Percentiles rank a stretch among this genome's conserved stretches.
Conservation (phyloP, 2,797 vertebrate species). For the Acipenser ruthenus region DNA sequence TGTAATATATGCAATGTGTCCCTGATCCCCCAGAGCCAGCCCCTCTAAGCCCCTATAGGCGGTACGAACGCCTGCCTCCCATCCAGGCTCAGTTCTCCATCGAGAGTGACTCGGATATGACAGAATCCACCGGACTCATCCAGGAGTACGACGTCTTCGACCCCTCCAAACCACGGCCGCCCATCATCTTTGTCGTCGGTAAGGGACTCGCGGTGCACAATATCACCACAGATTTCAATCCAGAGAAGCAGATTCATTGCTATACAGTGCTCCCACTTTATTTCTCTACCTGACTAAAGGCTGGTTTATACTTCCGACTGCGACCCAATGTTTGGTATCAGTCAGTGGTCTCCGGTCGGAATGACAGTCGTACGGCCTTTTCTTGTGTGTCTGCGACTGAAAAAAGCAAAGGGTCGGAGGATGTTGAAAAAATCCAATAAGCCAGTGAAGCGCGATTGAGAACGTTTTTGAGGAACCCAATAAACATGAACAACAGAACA, state of each 20-base stretch:
- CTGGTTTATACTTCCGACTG: no score
- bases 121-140: constrained; percentile 50
- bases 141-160: constrained; percentile 57
- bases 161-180: constrained; percentile 42
- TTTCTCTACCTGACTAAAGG: no score
- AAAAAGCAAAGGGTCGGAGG: no score
- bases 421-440: no score
- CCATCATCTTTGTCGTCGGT: constrained; percentile 57
- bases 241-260: neutral
- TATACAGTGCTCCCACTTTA: neutral
- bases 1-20: neutral
- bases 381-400: no score
- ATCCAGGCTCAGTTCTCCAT: constrained; percentile 56
- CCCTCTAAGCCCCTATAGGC: constrained; percentile 25
- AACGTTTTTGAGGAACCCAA: no score
- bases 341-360: no score
- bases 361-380: no score
- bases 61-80: constrained; percentile 40
- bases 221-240: neutral
- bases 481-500: no score
- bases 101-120: constrained; percentile 58
- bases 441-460: no score
- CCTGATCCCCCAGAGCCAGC: constrained; percentile 14
- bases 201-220: constrained; percentile 11
- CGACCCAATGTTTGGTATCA: no score